Percentiles rank a stretch among this genome's conserved stretches.
Evolutionary conservation across 2,888 invertebrate genomes (phyloP).

Genomic region (Macrosiphum euphorbiae): DNA sequence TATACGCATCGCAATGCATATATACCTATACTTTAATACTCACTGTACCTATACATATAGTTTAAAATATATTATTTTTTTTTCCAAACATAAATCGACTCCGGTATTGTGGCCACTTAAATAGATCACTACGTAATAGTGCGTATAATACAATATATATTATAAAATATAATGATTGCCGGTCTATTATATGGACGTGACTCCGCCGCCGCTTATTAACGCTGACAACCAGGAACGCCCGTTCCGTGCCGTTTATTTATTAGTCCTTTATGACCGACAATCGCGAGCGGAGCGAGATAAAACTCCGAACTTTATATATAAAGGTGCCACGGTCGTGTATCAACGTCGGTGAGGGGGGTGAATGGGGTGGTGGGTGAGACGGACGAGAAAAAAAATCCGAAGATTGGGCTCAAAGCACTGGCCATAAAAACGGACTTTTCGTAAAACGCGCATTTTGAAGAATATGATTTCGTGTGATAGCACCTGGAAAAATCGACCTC

Average conservation of each 20-base stretch:
- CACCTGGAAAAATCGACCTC: constrained; percentile 36
- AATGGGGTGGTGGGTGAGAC: not conserved
- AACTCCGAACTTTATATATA: constrained; percentile 23
- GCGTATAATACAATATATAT: not conserved
- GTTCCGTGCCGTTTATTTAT: constrained; percentile 27
- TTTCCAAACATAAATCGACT: not conserved
- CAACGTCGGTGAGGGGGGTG: too few relatives aligned
- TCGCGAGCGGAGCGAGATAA: constrained; percentile 9
- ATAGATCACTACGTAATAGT: not conserved
- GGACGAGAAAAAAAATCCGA: constrained; percentile 3
- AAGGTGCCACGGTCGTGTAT: not conserved
- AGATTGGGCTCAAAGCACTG: constrained; percentile 25
- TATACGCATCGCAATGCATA: not conserved
- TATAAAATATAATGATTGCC: not conserved
- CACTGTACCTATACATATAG: not conserved
- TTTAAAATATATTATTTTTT: not conserved
- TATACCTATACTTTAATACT: not conserved
- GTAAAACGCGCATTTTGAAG: not conserved
- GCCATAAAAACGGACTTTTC: constrained; percentile 53
- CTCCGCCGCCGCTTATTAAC: constrained; percentile 18
- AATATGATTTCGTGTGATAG: constrained; percentile 17
- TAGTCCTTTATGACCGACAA: not conserved
- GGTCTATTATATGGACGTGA: constrained; percentile 1
- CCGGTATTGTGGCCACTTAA: not conserved
- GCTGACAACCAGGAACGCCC: not conserved